A percentile compares a stretch with the other conserved stretches of the same genome.
phyloP scores from a whole-genome alignment of 2,797 vertebrate genomes.

The Monodelphis domestica region DNA sequence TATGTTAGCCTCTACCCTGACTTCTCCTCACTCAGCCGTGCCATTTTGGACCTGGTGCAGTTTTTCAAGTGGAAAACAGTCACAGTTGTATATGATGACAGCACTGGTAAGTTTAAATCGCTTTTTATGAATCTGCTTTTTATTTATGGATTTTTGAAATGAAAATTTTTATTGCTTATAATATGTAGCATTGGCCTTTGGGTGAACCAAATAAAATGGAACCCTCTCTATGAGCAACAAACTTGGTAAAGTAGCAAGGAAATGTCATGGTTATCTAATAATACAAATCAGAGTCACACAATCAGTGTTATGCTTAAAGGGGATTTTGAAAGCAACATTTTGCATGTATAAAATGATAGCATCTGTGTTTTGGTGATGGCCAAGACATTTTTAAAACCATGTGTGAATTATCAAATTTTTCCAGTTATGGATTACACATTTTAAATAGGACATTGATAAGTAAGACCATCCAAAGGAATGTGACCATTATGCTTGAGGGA shows the following conservation, averaged over 20 bases:
- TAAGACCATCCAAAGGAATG: not conserved
- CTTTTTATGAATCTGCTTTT: not conserved
- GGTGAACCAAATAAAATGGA: not conserved
- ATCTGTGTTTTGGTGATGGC: not conserved
- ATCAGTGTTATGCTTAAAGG: not conserved
- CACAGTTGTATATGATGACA: constrained; percentile 98
- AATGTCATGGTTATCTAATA: not conserved
- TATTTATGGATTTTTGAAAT: not conserved
- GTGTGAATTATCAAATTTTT: not conserved
- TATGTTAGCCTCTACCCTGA: constrained; percentile 98
- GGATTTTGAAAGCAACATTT: not conserved
- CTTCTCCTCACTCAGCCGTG: constrained; percentile 97
- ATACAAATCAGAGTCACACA: not conserved
- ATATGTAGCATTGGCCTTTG: not conserved
- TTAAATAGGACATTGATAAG: not conserved
- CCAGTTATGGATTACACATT: not conserved
- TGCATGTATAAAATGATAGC: not conserved
- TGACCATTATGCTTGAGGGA: not conserved
- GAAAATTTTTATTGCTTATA: not conserved
- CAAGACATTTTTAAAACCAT: not conserved
- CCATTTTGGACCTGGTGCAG: constrained; percentile 98
- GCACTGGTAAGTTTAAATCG: constrained; percentile 91
- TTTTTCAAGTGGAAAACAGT: constrained; percentile 99
- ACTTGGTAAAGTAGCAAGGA: not conserved
- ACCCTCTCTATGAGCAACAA: not conserved